Percentiles rank a stretch among this genome's conserved stretches.
phyloP scores from a whole-genome alignment of 2,888 invertebrate genomes.

The Papilio gigon region DNA sequence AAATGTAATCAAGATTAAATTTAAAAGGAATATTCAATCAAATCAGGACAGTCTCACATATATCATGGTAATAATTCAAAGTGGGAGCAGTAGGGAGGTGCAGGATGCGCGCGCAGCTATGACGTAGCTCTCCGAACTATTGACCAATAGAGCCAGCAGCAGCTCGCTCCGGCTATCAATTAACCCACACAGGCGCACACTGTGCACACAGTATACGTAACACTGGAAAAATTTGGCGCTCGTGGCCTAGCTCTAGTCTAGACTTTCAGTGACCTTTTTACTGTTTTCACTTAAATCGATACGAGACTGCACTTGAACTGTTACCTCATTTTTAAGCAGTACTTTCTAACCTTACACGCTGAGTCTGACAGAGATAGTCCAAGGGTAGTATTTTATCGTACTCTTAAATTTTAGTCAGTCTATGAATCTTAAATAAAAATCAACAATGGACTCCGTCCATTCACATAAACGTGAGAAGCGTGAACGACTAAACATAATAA shows the following conservation, averaged over 20 bases:
- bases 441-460: neutral
- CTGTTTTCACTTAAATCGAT: slow-evolving; percentile 11
- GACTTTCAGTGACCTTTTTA: slow-evolving; percentile 37
- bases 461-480: neutral
- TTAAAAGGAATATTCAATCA: neutral
- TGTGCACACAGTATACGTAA: slow-evolving; percentile 17
- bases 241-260: slow-evolving; percentile 28
- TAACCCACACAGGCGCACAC: slow-evolving; percentile 31
- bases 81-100: slow-evolving; percentile 43
- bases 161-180: slow-evolving; percentile 36
- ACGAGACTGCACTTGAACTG: neutral
- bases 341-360: neutral
- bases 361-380: neutral
- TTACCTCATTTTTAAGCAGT: neutral
- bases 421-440: neutral
- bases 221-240: slow-evolving; percentile 34
- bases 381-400: no score
- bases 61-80: slow-evolving; percentile 58
- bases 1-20: neutral
- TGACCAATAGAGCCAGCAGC: slow-evolving; percentile 58
- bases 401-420: neutral
- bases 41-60: neutral
- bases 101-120: slow-evolving; percentile 64
- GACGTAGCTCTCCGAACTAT: slow-evolving; percentile 66
- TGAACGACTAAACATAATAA: neutral